A percentile compares a stretch with the other conserved stretches of the same genome.
phyloP scores from a whole-genome alignment of 1,140 invertebrate genomes.

The Polypedilum vanderplanki region DNA sequence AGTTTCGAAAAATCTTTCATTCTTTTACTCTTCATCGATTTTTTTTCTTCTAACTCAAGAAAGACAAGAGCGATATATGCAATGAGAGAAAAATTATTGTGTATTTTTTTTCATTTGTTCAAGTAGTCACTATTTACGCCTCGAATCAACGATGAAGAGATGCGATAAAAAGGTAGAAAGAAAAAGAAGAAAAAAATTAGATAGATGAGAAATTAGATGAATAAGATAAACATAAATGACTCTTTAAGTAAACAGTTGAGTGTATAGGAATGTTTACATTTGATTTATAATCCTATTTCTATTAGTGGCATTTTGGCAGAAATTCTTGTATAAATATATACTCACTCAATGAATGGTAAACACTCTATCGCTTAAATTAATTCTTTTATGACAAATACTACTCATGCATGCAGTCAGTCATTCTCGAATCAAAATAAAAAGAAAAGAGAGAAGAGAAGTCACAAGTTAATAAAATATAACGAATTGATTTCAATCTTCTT shows the following conservation, averaged over 20 bases:
- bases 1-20: neutral
- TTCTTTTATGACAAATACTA: too few species aligned
- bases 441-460: neutral
- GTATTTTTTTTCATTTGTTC: neutral
- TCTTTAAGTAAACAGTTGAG: neutral
- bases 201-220: conserved; percentile 9
- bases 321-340: too few species aligned
- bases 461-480: conserved; percentile 28
- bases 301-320: conserved; percentile 10
- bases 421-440: too few species aligned
- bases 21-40: neutral
- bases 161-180: neutral
- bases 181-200: neutral
- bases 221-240: conserved; percentile 19
- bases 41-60: neutral
- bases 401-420: too few species aligned
- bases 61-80: neutral
- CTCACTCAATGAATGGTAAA: too few species aligned
- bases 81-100: neutral
- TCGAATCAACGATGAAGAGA: neutral
- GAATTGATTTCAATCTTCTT: conserved; percentile 25
- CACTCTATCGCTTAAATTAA: too few species aligned
- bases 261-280: neutral
- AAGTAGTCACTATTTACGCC: neutral
- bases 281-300: conserved; percentile 1